Base-by-base conservation (phyloP, 1,140 invertebrate genomes). In the Hestina assimilis region DNA sequence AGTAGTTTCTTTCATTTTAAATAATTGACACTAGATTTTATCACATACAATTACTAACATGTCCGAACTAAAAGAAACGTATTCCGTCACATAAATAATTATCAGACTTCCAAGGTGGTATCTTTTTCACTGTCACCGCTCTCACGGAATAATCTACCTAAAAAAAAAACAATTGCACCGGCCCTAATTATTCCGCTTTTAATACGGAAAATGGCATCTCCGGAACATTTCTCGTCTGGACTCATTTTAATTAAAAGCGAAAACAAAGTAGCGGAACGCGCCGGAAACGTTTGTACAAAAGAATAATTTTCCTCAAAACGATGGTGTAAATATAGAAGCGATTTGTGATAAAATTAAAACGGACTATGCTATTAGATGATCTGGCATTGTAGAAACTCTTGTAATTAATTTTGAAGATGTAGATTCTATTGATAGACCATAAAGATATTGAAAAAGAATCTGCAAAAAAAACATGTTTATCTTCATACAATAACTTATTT, bases 161-260 rank as follows among this genome's bases (percentile, higher is more conserved):
- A 55, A 42, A 52, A 47, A 57, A 43, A 43, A 53, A 59, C 46
- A 70, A 64, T 59, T 64, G 60, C 60, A 66, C 59, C 63, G 41
- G 50, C 52, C 58, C 45, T 47, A 60, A 69, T 72, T 71, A 69
- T 69, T 70, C 57, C 53, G 24, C 41, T 60, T 54, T 69, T 57
- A 73, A 72, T 69, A 67, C 59, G 69, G 59, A 66, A 68, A 66
- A 56, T 63, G 68, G 58, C 52, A 41, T 59, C 55, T 64, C 60
- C 50, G 62, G 51, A 64, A 57, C 63, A 55, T 69, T 67, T 54
- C 67, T 62, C 62, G 66, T 69, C 68, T 65, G 66, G 67, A 72
- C 77, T 79, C 77, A 76, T 83, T 83, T 83, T 83, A 80, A 83
- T 83, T 83, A 83, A 79, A 79, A 73, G 70, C 62, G 66, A 66